Conservation (phyloP, 1,140 invertebrate genomes). For the Tetramorium alpestre region DNA sequence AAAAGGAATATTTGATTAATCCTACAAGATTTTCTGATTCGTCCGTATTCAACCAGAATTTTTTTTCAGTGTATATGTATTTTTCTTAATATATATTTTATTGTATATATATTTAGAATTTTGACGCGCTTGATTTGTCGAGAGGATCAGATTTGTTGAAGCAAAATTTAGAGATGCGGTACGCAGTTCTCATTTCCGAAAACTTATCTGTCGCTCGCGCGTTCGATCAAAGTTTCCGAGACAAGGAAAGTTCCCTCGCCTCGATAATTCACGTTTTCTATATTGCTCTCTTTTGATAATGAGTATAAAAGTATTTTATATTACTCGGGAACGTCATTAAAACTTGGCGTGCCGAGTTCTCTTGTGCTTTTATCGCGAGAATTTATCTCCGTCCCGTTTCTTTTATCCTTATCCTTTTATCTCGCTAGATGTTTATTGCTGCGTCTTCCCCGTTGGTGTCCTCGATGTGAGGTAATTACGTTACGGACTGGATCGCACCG, state of each 20-base stretch:
- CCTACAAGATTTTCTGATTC: too few species aligned
- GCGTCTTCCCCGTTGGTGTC: slow-evolving; percentile 44
- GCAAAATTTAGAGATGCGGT: slow-evolving; percentile 20
- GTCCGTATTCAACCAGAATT: too few species aligned
- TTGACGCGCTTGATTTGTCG: not conserved
- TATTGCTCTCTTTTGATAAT: slow-evolving; percentile 53
- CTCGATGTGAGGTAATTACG: slow-evolving; percentile 51
- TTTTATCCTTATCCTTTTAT: slow-evolving; percentile 59
- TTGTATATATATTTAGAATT: not conserved
- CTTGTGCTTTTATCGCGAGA: slow-evolving; percentile 54
- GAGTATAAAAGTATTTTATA: slow-evolving; percentile 63
- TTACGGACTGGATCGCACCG: slow-evolving; percentile 47
- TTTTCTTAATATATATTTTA: not conserved
- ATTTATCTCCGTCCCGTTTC: slow-evolving; percentile 56
- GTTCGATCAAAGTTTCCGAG: slow-evolving; percentile 56
- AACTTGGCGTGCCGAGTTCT: slow-evolving; percentile 58
- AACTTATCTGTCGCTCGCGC: slow-evolving; percentile 38
- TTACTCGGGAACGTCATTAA: slow-evolving; percentile 60
- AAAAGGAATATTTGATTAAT: too few species aligned
- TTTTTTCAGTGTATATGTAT: too few species aligned
- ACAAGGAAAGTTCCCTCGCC: slow-evolving; percentile 44
- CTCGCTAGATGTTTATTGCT: slow-evolving; percentile 53
- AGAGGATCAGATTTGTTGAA: slow-evolving; percentile 8
- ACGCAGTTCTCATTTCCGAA: slow-evolving; percentile 59
- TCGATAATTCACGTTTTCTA: slow-evolving; percentile 60